A percentile compares a stretch with the other conserved stretches of the same genome.
These are phyloP conservation scores for Bubo scandiacus DNA, from an alignment of 2,113 vertebrate species.

Conservation along the genomic window DNA sequence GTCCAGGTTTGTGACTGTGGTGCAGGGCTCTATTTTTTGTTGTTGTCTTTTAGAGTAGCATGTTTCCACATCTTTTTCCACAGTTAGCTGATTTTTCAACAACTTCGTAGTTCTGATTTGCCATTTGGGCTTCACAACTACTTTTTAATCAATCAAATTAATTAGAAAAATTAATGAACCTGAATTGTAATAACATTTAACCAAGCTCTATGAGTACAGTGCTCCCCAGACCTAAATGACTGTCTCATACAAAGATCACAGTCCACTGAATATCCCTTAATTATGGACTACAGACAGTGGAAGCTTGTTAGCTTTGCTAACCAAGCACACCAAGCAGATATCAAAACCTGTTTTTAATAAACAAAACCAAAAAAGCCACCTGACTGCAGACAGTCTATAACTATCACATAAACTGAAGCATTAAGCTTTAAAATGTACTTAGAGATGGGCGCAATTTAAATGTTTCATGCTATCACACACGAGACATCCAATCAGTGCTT, in stretches of 20 bases:
- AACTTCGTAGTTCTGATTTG: not conserved
- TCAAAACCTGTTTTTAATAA: conserved; percentile 19
- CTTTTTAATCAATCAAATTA: conserved; percentile 46
- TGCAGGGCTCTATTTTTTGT: too few species aligned
- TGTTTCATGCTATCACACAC: rapidly evolving
- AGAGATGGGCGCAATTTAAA: not conserved
- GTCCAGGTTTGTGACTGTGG: not conserved
- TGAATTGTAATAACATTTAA: conserved; percentile 34
- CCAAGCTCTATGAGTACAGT: not conserved
- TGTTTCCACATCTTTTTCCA: not conserved
- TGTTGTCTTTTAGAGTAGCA: not conserved
- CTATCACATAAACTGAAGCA: not conserved
- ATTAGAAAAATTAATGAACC: conserved; percentile 46
- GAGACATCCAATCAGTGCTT: not conserved
- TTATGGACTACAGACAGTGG: not conserved
- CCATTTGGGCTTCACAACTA: not conserved
- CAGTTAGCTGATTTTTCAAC: not conserved
- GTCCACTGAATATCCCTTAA: conserved; percentile 34
- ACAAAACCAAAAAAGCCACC: not conserved
- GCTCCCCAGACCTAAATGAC: not conserved
- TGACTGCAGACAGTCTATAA: not conserved
- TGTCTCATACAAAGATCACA: conserved; percentile 1
- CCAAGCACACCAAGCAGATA: not conserved
- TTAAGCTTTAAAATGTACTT: not conserved
- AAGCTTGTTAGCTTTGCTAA: not conserved